Conservation (phyloP, 2,888 invertebrate genomes). For the Hecatera dysodea region DNA sequence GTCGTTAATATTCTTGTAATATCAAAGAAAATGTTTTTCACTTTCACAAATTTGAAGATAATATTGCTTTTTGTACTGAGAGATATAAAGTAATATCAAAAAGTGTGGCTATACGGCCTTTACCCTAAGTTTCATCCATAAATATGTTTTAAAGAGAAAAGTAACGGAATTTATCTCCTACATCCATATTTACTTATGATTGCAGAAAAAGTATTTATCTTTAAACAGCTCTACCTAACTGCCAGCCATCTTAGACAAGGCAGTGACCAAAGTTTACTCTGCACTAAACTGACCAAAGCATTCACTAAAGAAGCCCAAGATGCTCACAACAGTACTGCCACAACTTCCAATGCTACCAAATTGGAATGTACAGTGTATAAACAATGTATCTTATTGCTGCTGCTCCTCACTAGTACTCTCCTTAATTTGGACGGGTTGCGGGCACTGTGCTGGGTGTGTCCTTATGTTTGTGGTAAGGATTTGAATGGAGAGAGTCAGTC, state of each 20-base stretch:
- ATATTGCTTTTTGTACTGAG: too few species aligned
- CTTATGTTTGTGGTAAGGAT: slow-evolving; percentile 4
- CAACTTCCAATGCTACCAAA: slow-evolving; percentile 55
- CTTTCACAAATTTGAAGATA: too few species aligned
- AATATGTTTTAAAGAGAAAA: too few species aligned
- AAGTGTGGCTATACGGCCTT: too few species aligned
- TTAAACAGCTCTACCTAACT: background rate
- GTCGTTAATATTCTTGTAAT: too few species aligned
- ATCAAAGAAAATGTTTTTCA: too few species aligned
- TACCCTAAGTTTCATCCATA: too few species aligned
- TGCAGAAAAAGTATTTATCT: background rate
- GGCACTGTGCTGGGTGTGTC: background rate
- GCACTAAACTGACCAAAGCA: background rate
- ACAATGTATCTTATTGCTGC: slow-evolving; percentile 37
- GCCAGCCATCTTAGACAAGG: background rate
- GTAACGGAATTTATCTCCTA: too few species aligned
- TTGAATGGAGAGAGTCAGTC: background rate
- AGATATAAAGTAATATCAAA: too few species aligned
- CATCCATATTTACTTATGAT: too few species aligned
- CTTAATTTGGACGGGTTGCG: slow-evolving; percentile 47
- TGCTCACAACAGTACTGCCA: background rate
- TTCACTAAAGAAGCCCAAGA: slow-evolving; percentile 15
- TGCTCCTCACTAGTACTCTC: background rate
- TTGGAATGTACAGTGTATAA: slow-evolving; percentile 48
- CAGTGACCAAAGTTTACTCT: background rate